These are phyloP conservation scores for Pseudanteris insignis DNA, from an alignment of 2,888 invertebrate species.

Conservation along the genomic window DNA sequence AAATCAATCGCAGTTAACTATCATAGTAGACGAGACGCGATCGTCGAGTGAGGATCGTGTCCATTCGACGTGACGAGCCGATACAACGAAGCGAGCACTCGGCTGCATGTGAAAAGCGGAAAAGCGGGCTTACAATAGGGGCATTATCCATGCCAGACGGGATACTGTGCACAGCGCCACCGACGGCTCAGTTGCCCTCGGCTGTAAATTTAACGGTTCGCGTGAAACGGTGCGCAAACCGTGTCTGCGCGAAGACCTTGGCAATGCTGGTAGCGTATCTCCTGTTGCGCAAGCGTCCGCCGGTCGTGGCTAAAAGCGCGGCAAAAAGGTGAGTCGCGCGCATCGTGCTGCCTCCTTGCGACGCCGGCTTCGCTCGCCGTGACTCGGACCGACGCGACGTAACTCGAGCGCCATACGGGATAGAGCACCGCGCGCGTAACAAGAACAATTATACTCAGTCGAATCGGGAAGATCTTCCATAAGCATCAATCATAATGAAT, in stretches of 20 bases:
- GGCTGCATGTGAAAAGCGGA: no score
- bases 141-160: no score
- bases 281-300: slow-evolving; percentile 41
- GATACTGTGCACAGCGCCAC: no score
- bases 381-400: background rate
- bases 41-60: no score
- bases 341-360: slow-evolving; percentile 25
- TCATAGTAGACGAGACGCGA: no score
- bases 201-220: slow-evolving; percentile 49
- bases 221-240: slow-evolving; percentile 45
- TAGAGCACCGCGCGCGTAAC: slow-evolving; percentile 16
- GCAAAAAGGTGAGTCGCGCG: slow-evolving; percentile 25
- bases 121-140: no score
- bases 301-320: slow-evolving; percentile 21
- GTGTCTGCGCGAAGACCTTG: slow-evolving; percentile 46
- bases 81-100: no score
- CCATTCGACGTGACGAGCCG: no score
- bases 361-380: slow-evolving; percentile 17
- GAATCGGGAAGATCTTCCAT: slow-evolving; percentile 23
- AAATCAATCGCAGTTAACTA: no score
- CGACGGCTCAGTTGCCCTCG: no score
- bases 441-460: slow-evolving; percentile 19
- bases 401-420: slow-evolving; percentile 5
- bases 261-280: slow-evolving; percentile 45
- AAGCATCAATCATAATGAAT: slow-evolving; percentile 28